phyloP scores from a whole-genome alignment of 2,888 invertebrate species.

The Hemithea aestivaria region DNA sequence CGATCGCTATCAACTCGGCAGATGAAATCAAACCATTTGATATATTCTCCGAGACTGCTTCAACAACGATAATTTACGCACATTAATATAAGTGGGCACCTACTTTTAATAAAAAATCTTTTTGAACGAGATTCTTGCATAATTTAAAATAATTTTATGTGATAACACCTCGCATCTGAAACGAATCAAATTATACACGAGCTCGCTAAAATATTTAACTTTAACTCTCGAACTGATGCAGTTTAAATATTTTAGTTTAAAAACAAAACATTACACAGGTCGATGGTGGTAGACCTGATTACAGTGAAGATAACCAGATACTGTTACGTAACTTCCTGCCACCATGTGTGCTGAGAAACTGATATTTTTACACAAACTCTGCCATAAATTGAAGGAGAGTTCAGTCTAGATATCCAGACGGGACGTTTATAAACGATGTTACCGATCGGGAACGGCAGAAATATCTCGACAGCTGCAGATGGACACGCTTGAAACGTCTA shows the following conservation, averaged over 20 bases:
- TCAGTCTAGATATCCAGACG: constrained; percentile 23
- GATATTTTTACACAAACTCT: constrained; percentile 31
- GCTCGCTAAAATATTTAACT: constrained; percentile 20
- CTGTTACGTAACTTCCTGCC: constrained; percentile 38
- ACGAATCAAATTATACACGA: constrained; percentile 11
- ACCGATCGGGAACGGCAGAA: constrained; percentile 12
- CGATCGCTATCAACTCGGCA: constrained; percentile 12
- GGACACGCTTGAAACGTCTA: background rate
- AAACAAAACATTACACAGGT: constrained; percentile 41
- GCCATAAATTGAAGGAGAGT: constrained; percentile 24
- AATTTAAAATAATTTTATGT: constrained; percentile 1
- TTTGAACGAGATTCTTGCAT: constrained; percentile 8
- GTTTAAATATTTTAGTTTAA: constrained; percentile 49
- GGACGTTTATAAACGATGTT: constrained; percentile 17
- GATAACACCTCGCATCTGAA: constrained; percentile 1
- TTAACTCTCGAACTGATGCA: constrained; percentile 32
- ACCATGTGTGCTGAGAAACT: constrained; percentile 24
- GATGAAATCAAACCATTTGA: constrained; percentile 18
- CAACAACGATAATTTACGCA: background rate
- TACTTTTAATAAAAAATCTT: background rate
- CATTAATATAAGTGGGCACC: background rate
- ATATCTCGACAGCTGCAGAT: constrained; percentile 9
- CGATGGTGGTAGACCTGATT: constrained; percentile 33
- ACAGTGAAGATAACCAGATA: constrained; percentile 42
- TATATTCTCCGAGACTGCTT: constrained; percentile 1